Percentiles rank a stretch among this genome's conserved stretches.
phyloP scores from a whole-genome alignment of 2,888 invertebrate genomes.

The Dastarcus helophoroides region DNA sequence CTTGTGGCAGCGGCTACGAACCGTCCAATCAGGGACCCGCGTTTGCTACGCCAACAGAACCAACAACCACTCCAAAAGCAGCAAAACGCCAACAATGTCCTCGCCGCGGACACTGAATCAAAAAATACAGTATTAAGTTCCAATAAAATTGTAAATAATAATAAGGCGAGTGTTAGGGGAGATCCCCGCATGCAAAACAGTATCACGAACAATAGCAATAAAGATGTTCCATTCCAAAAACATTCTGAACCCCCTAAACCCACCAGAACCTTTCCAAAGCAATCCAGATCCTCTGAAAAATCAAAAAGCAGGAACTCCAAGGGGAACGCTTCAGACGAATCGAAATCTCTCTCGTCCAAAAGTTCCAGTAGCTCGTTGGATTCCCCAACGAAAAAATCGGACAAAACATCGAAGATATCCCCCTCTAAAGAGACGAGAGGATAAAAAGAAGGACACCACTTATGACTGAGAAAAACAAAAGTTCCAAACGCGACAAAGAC shows the following conservation, averaged over 20 bases:
- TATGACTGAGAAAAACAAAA: slow-evolving; percentile 25
- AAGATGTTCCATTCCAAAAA: slow-evolving; percentile 26
- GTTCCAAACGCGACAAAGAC: slow-evolving; percentile 18
- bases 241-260: slow-evolving; percentile 19
- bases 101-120: slow-evolving; percentile 26
- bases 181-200: slow-evolving; percentile 35
- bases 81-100: slow-evolving; percentile 12
- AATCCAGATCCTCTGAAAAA: slow-evolving; percentile 18
- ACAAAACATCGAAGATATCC: slow-evolving; percentile 19
- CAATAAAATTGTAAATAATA: slow-evolving; percentile 35
- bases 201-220: slow-evolving; percentile 34
- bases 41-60: slow-evolving; percentile 28
- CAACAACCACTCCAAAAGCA: slow-evolving; percentile 17
- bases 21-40: slow-evolving; percentile 31
- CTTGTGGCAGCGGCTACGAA: slow-evolving; percentile 25
- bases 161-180: slow-evolving; percentile 34
- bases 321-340: slow-evolving; percentile 12
- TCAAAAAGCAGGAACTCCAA: slow-evolving; percentile 10
- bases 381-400: slow-evolving; percentile 33
- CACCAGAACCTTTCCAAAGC: slow-evolving; percentile 24
- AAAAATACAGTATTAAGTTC: slow-evolving; percentile 29
- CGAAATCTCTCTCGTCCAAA: slow-evolving; percentile 18
- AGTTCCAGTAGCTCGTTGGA: slow-evolving; percentile 23
- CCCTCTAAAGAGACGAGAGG: slow-evolving; percentile 19
- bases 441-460: slow-evolving; percentile 8